A percentile compares a stretch with the other conserved stretches of the same genome.
These are phyloP conservation scores for Austrolebias charrua DNA, from an alignment of 2,797 vertebrate species.

Conservation along the genomic window DNA sequence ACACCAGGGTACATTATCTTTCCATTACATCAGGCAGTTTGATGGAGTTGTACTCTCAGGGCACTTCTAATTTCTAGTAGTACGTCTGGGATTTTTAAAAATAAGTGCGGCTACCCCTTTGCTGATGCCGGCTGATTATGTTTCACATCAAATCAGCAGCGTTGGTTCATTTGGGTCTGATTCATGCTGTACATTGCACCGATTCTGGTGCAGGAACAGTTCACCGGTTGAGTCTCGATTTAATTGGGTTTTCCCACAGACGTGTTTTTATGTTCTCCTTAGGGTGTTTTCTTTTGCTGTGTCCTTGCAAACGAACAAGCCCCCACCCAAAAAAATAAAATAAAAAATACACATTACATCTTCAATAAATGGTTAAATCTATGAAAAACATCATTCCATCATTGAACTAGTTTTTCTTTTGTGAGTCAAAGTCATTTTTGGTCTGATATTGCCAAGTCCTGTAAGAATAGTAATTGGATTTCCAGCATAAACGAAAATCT, in stretches of 20 bases:
- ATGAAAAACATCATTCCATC: constrained; percentile 43
- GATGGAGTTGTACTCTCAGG: constrained; percentile 65
- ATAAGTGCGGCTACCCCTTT: constrained; percentile 35
- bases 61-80: constrained; percentile 57
- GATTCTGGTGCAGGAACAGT: constrained; percentile 22
- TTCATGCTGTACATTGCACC: constrained; percentile 29
- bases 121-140: constrained; percentile 49
- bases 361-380: constrained; percentile 48
- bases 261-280: constrained; percentile 41
- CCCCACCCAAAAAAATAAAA: constrained; percentile 20
- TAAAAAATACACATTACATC: constrained; percentile 24
- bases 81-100: constrained; percentile 54
- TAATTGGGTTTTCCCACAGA: constrained; percentile 40
- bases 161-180: constrained; percentile 47
- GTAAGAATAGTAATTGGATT: constrained; percentile 75
- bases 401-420: constrained; percentile 57
- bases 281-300: constrained; percentile 31
- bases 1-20: constrained; percentile 69
- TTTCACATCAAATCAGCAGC: constrained; percentile 37
- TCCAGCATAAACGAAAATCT: constrained; percentile 69
- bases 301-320: constrained; percentile 2
- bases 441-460: constrained; percentile 66
- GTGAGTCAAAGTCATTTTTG: constrained; percentile 60
- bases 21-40: constrained; percentile 68
- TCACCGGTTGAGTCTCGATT: constrained; percentile 32